These are phyloP conservation scores for Triplophysa siluroides DNA, from an alignment of 2,113 vertebrate species.

Conservation along the genomic window DNA sequence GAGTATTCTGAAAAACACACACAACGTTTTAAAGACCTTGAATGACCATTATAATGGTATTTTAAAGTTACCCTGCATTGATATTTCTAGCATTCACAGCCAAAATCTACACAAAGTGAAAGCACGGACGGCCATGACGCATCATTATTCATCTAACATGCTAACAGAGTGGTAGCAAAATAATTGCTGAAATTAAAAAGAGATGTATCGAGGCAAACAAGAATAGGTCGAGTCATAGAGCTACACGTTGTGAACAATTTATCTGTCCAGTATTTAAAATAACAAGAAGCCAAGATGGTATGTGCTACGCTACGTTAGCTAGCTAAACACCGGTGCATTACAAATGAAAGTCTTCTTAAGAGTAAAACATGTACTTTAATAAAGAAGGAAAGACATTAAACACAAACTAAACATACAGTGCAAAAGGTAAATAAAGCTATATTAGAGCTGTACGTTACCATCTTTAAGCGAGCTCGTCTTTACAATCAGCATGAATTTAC, in stretches of 20 bases:
- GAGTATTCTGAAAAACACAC: conserved; percentile 77
- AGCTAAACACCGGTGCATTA: not conserved
- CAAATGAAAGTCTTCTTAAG: not conserved
- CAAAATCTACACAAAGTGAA: conserved; percentile 27
- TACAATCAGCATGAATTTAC: not conserved
- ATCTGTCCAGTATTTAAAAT: not conserved
- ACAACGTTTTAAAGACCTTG: not conserved
- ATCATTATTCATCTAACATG: conserved; percentile 34
- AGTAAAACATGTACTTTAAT: not conserved
- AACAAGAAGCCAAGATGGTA: not conserved
- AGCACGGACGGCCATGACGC: conserved; percentile 45
- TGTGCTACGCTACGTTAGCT: not conserved
- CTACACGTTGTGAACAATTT: not conserved
- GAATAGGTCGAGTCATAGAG: not conserved
- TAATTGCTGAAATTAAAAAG: not conserved
- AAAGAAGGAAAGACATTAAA: not conserved
- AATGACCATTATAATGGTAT: not conserved
- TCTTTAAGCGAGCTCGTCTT: conserved; percentile 13
- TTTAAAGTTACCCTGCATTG: not conserved
- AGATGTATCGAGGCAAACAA: not conserved
- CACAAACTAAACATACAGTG: not conserved
- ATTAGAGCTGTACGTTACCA: conserved; percentile 18
- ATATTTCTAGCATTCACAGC: not conserved
- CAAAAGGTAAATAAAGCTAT: not conserved
- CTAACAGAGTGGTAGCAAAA: not conserved